phyloP scores from a whole-genome alignment of 2,797 vertebrate species.

The Parauchenoglanis punctatus region DNA sequence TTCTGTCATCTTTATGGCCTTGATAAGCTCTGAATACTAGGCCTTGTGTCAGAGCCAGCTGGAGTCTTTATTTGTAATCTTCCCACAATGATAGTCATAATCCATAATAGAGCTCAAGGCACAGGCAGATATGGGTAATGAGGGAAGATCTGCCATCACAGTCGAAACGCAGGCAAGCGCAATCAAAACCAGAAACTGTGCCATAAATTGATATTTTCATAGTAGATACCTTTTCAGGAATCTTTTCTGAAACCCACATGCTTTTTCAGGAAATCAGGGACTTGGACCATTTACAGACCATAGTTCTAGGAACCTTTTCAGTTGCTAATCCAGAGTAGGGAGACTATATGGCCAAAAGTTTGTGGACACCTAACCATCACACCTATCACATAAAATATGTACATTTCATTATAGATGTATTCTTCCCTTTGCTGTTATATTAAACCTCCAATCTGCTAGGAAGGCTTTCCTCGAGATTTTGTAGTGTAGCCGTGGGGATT shows the following conservation, averaged over 20 bases:
- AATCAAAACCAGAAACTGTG: not conserved
- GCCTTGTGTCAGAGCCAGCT: not conserved
- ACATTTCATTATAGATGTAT: not conserved
- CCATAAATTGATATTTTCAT: not conserved
- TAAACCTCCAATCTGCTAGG: not conserved
- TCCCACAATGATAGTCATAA: not conserved
- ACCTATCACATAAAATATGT: not conserved
- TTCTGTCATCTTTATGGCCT: not conserved
- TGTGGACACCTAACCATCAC: not conserved
- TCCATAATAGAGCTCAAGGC: not conserved
- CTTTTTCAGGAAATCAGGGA: not conserved
- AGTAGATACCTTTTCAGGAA: not conserved
- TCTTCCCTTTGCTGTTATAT: not conserved
- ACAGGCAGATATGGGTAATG: not conserved
- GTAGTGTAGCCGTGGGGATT: not conserved
- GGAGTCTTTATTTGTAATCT: not conserved
- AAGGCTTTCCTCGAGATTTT: not conserved
- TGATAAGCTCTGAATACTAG: not conserved
- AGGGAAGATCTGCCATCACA: not conserved
- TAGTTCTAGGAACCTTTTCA: not conserved
- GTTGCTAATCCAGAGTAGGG: not conserved
- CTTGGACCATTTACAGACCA: not conserved
- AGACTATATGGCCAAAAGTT: not conserved
- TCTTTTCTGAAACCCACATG: not conserved
- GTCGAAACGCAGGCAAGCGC: not conserved